These are phyloP conservation scores for Acromyrmex charruanus DNA, from an alignment of 1,140 invertebrate species.

Conservation along the genomic window DNA sequence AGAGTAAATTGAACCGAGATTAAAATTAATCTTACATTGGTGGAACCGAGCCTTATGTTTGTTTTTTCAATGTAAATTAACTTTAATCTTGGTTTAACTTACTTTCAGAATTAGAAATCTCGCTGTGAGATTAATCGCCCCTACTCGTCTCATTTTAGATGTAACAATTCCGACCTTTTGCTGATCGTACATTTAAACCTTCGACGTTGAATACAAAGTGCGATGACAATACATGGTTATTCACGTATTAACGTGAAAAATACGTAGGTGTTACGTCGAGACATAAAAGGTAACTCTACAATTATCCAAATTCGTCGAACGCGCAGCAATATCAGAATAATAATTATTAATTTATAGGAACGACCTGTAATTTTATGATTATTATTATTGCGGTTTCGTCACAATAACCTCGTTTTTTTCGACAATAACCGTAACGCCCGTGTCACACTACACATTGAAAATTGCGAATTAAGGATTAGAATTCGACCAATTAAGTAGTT, in stretches of 20 bases:
- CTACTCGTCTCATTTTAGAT: neutral
- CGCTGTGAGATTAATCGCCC: neutral
- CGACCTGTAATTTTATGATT: neutral
- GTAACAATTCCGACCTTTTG: neutral
- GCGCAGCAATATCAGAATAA: neutral
- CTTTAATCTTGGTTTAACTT: too few relatives aligned
- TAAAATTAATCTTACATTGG: too few relatives aligned
- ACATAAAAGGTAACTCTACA: slow-evolving; percentile 20
- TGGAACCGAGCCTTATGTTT: too few relatives aligned
- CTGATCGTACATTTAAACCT: neutral
- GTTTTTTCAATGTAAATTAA: too few relatives aligned
- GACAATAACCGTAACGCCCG: neutral
- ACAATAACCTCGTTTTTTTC: neutral
- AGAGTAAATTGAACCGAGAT: too few relatives aligned
- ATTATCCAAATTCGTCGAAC: slow-evolving; percentile 20
- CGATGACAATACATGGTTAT: slow-evolving; percentile 4
- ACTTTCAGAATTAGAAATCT: neutral
- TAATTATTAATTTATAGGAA: neutral
- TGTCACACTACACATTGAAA: too few relatives aligned
- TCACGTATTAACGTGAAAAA: neutral
- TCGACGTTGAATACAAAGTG: neutral
- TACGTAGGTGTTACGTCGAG: neutral
- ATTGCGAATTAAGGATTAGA: too few relatives aligned
- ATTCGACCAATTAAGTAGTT: too few relatives aligned
- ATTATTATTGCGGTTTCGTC: neutral